phyloP scores from a whole-genome alignment of 2,113 vertebrate species.

The Gyps fulvus region DNA sequence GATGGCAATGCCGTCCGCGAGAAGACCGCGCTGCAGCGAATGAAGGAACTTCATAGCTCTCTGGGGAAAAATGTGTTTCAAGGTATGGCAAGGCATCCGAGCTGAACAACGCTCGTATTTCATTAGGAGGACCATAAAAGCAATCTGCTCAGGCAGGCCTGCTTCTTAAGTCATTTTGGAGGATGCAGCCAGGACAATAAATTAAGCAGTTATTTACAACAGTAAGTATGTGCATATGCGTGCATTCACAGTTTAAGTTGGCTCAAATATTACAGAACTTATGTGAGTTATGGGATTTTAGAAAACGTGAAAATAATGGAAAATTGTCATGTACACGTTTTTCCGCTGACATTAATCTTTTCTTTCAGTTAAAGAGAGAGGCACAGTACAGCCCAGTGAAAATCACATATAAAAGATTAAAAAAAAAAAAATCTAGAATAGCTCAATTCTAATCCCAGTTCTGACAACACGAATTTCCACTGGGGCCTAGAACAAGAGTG shows the following conservation, averaged over 20 bases:
- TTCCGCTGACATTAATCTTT: not conserved
- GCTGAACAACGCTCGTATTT: not conserved
- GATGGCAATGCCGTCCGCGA: not conserved
- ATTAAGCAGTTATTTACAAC: not conserved
- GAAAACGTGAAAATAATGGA: not conserved
- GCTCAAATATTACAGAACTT: not conserved
- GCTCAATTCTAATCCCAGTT: not conserved
- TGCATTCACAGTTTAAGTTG: not conserved
- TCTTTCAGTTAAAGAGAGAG: not conserved
- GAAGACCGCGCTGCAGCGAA: not conserved
- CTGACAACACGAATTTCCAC: not conserved
- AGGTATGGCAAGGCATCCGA: not conserved
- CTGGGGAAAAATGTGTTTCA: not conserved
- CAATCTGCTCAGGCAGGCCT: not conserved
- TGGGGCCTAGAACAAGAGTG: rapidly evolving
- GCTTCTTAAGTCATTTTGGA: not conserved
- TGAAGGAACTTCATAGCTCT: not conserved
- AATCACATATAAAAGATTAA: not conserved
- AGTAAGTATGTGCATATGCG: not conserved
- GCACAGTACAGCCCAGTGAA: not conserved
- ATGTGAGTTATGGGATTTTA: not conserved
- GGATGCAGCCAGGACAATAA: not conserved
- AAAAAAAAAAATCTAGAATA: not conserved
- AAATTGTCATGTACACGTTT: not conserved
- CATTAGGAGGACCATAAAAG: not conserved